These are phyloP conservation scores for Epirrita christyi DNA, from an alignment of 2,888 invertebrate species.

Conservation along the genomic window DNA sequence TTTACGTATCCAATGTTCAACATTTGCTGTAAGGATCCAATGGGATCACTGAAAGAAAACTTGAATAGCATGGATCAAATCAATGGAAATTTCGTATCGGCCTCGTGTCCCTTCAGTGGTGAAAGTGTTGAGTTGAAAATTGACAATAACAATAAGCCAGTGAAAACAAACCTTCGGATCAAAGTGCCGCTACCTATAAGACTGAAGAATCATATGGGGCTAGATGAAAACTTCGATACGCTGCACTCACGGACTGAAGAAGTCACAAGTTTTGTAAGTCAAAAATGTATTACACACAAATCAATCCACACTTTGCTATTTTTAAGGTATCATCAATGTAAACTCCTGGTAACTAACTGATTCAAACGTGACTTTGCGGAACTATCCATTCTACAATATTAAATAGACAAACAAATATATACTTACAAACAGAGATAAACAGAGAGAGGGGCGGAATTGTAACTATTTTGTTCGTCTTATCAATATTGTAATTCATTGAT, in stretches of 20 bases:
- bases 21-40: conserved; percentile 49
- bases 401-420: too few relatives aligned
- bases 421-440: too few relatives aligned
- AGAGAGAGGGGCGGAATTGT: too few relatives aligned
- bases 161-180: conserved; percentile 64
- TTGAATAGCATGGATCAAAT: conserved; percentile 54
- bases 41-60: conserved; percentile 42
- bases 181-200: conserved; percentile 72
- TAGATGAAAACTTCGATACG: conserved; percentile 64
- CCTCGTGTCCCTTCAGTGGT: conserved; percentile 65
- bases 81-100: conserved; percentile 54
- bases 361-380: too few relatives aligned
- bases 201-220: conserved; percentile 62
- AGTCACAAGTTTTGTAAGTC: conserved; percentile 64
- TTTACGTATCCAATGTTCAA: conserved; percentile 51
- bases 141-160: conserved; percentile 46
- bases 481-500: too few relatives aligned
- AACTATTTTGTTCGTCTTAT: too few relatives aligned
- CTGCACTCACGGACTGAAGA: conserved; percentile 66
- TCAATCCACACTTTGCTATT: too few relatives aligned
- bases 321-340: too few relatives aligned
- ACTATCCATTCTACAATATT: too few relatives aligned
- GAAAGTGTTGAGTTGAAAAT: conserved; percentile 56
- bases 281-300: too few relatives aligned
- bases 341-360: too few relatives aligned